Base-by-base conservation (phyloP, 2,797 vertebrate species). In the Tenualosa thibaudeaui region DNA sequence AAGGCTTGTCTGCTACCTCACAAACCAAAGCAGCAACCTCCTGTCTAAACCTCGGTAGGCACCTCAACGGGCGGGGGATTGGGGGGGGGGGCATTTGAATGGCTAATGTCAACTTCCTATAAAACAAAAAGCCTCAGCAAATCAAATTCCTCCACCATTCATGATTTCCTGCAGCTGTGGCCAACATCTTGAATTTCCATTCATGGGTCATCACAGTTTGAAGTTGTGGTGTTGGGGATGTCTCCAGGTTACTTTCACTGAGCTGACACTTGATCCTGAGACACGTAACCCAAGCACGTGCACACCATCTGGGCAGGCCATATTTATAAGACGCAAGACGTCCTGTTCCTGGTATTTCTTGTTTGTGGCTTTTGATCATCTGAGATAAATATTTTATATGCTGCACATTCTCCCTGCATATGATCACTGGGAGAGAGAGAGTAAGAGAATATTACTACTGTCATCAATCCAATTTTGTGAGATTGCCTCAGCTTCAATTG, bases 141-240 rank as follows among this genome's bases (percentile, higher is more conserved):
- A 87, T 81, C 62, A 7, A 81, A 85, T 84, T 85, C 82, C 86
- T 88, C 81, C 84, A 81, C 86, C 15, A 17, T 87, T 86, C 81
- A 89, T 84, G 51, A 68, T 82, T 87, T 89, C 86, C 85, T 84
- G 81, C 24, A 26, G 43, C 56, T 19, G 78, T 86, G 56, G 86
- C 82, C 85, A 87, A 90, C 91, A 93, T 92, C 88, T 90, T 92
- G 90, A 92, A 90, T 91, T 90, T 90, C 85, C 90, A 86, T 90
- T 84, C 88, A 56, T 85, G 46, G 82, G 86, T 86, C 87, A 85
- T 86, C 85, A 84, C 82, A 88, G 88, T 86, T 86, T 43, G 17
- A 22, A 82, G 83, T 86, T 85, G 56, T 85, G 58, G 75, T 62
- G 7, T 51, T 65, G 71, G 58, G 81, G 84, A 87, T 81, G 84